Base-by-base conservation (phyloP, 2,888 invertebrate species). In the Leptura quadrifasciata region DNA sequence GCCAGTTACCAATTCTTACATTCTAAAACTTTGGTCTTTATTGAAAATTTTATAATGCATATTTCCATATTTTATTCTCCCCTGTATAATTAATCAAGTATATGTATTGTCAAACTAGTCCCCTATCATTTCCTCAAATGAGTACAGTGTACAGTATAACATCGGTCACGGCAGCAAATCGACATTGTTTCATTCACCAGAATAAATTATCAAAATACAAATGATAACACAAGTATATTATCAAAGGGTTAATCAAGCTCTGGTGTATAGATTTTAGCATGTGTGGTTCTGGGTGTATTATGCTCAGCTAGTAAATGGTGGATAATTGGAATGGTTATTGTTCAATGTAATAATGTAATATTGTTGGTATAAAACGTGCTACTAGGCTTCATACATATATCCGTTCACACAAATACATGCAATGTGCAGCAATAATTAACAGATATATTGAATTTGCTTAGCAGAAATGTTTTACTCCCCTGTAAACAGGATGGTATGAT, bases 301-400 rank as follows among this genome's bases (percentile, higher is more conserved):
- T 20, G 17, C 55, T 8, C 15, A 68, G 31, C 57, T 35, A 68
- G 68, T 55, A 55, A 68, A 68, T 55, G 24, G 35, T 20, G 12
- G 31, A 68, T 68, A 68, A 68, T 68, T 68, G 55, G 68, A 68
- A 18, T 68, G 57, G 57, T 68, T 68, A 68, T 68, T 68, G 68
- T 68, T 68, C 55, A 55, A 55, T 31, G 54, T 55, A 68, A 68
- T 68, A 68, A 57, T 68, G 68, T 55, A 57, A 55, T 55, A 31
- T 55, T 31, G 68, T 68, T 60, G 21, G 1, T 60, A 60, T 15
- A 57, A 9, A 63, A 63, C 35, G 61, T 35, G 63, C 27, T 60
- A n/a, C 27, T 15, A 17, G 39, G 39, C 18, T 63, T 63, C 39
- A 63, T 47, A 15, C n/a, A 47, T n/a, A 15, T 47, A n/a, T 47